Base-by-base conservation (phyloP, 2,113 vertebrate genomes). In the Oncorhynchus gorbuscha region DNA sequence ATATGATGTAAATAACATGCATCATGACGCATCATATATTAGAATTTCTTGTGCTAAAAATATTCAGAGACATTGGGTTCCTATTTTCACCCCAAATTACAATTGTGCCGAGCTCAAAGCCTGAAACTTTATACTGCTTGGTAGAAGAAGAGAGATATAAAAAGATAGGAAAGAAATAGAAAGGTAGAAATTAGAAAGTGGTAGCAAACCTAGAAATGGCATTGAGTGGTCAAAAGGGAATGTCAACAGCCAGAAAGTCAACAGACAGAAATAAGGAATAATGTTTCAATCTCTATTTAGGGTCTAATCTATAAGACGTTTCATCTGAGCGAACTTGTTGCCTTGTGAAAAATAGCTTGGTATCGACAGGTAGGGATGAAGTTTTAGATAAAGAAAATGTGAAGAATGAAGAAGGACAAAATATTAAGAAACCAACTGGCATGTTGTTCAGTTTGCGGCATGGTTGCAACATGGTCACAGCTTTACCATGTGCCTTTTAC, bases 231-330 rank as follows among this genome's bases (percentile, higher is more conserved):
- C 20, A 11, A 35, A 18, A 68, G 28, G 74, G 78, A 39, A 35
- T 59, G 73, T n/a, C n/a, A n/a, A n/a, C n/a, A n/a, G n/a, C n/a
- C n/a, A n/a, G n/a, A n/a, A 59, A 20, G 64, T 72, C 5, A 59
- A 76, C 51, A 22, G 48, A 73, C 72, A 81, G 81, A 82, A 76
- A 65, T 55, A 55, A 14, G 51, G 51, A 55, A 55, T 55, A 80
- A 79, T 73, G 80, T 49, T 80, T 84, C 76, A 73, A 74, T 86
- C 76, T 78, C 76, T 68, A 79, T 51, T 85, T 78, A 82, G 12
- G 30, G 55, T 73, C 39, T 39, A 79, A 84, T 75, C 77, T n/a
- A 24, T 20, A 13, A 73, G 76, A 55, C 70, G 64, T 26, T 71
- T 71, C 12, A 16, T 67, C 45, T 66, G 72, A 45, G 18, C 20